Evolutionary conservation across 2,888 invertebrate species (phyloP).

Genomic region (Agrotis clavis): DNA sequence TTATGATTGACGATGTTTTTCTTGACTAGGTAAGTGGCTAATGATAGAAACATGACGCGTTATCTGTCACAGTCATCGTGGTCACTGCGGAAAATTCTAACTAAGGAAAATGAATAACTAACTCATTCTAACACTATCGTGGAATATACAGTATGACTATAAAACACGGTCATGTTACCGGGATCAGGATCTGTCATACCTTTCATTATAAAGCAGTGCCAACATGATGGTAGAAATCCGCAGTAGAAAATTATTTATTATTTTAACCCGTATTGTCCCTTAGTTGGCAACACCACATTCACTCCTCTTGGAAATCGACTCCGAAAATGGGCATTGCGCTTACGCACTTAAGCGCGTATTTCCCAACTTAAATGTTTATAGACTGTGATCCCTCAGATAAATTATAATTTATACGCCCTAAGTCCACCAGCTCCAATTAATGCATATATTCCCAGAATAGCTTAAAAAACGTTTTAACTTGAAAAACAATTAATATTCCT

Average conservation of each 20-base stretch:
- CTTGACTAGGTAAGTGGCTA: slow-evolving; percentile 21
- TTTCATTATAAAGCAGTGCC: slow-evolving; percentile 40
- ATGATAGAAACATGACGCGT: slow-evolving; percentile 51
- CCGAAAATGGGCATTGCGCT: slow-evolving; percentile 34
- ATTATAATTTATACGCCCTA: slow-evolving; percentile 34
- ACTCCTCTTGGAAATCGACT: slow-evolving; percentile 39
- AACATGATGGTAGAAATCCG: slow-evolving; percentile 42
- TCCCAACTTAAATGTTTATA: slow-evolving; percentile 30
- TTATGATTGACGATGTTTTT: slow-evolving; percentile 42
- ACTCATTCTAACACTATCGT: slow-evolving; percentile 20
- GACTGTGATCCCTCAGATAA: slow-evolving; percentile 36
- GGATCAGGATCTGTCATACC: slow-evolving; percentile 16
- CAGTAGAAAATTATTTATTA: slow-evolving; percentile 55
- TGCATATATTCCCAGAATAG: slow-evolving; percentile 35
- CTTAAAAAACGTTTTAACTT: slow-evolving; percentile 29
- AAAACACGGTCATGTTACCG: slow-evolving; percentile 21
- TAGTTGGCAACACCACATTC: slow-evolving; percentile 42
- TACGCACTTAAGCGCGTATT: slow-evolving; percentile 25
- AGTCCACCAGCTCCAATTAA: slow-evolving; percentile 37
- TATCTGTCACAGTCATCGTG: slow-evolving; percentile 36
- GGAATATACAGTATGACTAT: slow-evolving; percentile 31
- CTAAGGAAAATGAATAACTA: slow-evolving; percentile 42
- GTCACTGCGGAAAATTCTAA: slow-evolving; percentile 44
- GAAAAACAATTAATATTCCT: slow-evolving; percentile 51
- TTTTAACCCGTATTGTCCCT: slow-evolving; percentile 42